A percentile compares a stretch with the other conserved stretches of the same genome.
These are phyloP conservation scores for Plemyria rubiginata DNA, from an alignment of 2,888 invertebrate species.

Conservation along the genomic window DNA sequence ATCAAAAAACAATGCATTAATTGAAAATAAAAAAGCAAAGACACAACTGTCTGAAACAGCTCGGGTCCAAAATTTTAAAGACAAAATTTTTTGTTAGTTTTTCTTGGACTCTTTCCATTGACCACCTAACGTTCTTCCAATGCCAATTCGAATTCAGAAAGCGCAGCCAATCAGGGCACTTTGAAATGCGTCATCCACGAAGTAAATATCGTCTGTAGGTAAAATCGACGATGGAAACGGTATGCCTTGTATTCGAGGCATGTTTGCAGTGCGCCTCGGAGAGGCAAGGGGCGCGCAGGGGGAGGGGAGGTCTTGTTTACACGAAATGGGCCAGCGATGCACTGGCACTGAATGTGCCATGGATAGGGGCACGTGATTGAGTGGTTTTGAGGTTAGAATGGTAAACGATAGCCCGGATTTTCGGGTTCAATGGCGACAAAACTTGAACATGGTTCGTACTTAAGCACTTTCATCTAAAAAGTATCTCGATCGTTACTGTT, in stretches of 20 bases:
- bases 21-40: too few relatives aligned
- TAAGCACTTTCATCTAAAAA: neutral
- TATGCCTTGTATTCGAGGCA: conserved; percentile 45
- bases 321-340: conserved; percentile 42
- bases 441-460: neutral
- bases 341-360: conserved; percentile 35
- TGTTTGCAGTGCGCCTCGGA: conserved; percentile 36
- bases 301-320: conserved; percentile 37
- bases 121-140: conserved; percentile 7
- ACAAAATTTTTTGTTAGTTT: conserved; percentile 1
- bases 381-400: conserved; percentile 23
- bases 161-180: conserved; percentile 38
- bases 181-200: conserved; percentile 38
- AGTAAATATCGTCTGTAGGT: conserved; percentile 41
- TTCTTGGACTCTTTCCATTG: neutral
- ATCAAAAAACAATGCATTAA: too few relatives aligned
- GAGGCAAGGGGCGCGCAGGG: conserved; percentile 5
- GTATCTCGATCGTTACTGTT: neutral
- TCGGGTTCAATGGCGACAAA: neutral
- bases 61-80: neutral
- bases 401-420: conserved; percentile 9
- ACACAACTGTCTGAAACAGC: neutral
- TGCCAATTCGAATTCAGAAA: conserved; percentile 32
- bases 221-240: conserved; percentile 39
- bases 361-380: conserved; percentile 34